Base-by-base conservation (phyloP, 1,140 invertebrate species). In the Hylaeus volcanicus region DNA sequence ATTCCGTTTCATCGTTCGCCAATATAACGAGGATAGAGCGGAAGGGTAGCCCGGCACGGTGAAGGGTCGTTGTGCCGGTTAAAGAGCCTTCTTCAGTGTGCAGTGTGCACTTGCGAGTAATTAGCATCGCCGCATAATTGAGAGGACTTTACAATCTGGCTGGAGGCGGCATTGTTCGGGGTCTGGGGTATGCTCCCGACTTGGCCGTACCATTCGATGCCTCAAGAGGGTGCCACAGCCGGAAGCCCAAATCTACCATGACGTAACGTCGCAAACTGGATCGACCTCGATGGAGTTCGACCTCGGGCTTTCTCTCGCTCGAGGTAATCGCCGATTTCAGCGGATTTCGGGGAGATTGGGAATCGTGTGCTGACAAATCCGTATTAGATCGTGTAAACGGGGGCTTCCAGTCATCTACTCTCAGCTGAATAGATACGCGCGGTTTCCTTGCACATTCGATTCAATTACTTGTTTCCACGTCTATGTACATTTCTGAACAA, bases 81-180 rank as follows among this genome's bases (percentile, higher is more conserved):
- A 85, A 63, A 80, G 74, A 69, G 56, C 82, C 83, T 87, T 87
- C 82, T 84, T 84, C 83, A 65, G 74, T 60, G 56, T 76, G 72
- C 78, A 85, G 74, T 60, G 53, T 76, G 72, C 78, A 85, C 85
- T 90, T 68, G 78, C 84, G 81, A 89, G 83, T 90, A 90, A 90
- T 90, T 90, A 90, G 89, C 87, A 89, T 89, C 83, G 83, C 83
- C 84, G 88, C 85, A 89, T 89, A 90, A 90, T 90, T 88, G 86
- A 90, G 83, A 88, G 87, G 85, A 89, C 89, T 90, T 87, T 84
- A 81, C 75, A 80, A 83, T 86, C 74, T 81, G 48, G 79, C 74
- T 64, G 41, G 39, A 68, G 74, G 61, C 70, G 51, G 85, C 82
- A 87, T 87, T 87, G 85, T 87, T 87, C 86, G 56, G 26, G 41